phyloP scores from a whole-genome alignment of 2,888 invertebrate species.

The Hoplodrina ambigua region DNA sequence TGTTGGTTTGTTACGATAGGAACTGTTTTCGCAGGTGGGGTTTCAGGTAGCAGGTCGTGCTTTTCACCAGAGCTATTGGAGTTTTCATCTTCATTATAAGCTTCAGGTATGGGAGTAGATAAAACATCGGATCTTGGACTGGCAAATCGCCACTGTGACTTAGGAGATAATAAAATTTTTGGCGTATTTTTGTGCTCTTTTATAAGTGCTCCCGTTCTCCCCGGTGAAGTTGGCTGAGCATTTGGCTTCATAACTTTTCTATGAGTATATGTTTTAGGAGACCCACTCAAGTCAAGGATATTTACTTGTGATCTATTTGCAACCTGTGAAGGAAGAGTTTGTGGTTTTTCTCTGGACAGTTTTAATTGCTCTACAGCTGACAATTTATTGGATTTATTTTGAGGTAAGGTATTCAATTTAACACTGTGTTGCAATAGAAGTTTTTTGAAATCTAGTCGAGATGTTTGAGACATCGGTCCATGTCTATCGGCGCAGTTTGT shows the following conservation, averaged over 20 bases:
- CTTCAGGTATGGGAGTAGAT: constrained; percentile 96
- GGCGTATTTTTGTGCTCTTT: constrained; percentile 90
- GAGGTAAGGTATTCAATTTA: constrained; percentile 90
- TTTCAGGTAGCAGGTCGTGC: constrained; percentile 79
- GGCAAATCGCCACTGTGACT: constrained; percentile 93
- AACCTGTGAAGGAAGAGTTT: constrained; percentile 74
- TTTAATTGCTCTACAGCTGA: constrained; percentile 95
- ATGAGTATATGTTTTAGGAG: constrained; percentile 93
- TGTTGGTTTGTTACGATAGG: constrained; percentile 87
- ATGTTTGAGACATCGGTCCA: constrained; percentile 93
- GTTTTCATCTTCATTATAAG: constrained; percentile 94
- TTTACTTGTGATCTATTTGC: constrained; percentile 89
- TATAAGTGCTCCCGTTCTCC: constrained; percentile 87
- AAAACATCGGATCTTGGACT: constrained; percentile 95
- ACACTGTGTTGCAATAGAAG: constrained; percentile 94
- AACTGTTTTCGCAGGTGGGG: constrained; percentile 84
- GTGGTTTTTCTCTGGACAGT: constrained; percentile 91
- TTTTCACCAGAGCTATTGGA: constrained; percentile 91
- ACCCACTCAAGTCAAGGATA: constrained; percentile 93
- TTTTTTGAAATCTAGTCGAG: constrained; percentile 95
- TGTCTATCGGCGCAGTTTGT: constrained; percentile 91
- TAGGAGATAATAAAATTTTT: constrained; percentile 92
- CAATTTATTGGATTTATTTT: constrained; percentile 91
- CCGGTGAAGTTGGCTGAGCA: constrained; percentile 88
- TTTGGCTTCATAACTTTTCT: constrained; percentile 90